These are phyloP conservation scores for Oxycera nigricornis DNA, from an alignment of 2,888 invertebrate genomes.

Conservation along the genomic window DNA sequence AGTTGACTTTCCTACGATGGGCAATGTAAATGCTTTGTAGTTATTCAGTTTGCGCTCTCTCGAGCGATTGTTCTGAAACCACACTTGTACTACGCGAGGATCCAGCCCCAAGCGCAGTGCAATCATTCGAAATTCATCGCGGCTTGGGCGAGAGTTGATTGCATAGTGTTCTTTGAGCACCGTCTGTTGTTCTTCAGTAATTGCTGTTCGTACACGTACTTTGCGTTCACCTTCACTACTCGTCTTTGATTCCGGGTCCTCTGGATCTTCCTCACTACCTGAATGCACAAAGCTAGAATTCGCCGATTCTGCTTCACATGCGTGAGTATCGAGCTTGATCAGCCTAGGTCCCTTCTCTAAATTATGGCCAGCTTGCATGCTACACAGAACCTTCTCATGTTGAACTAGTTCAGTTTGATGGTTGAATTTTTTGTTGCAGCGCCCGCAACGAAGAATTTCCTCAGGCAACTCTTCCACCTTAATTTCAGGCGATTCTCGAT, in stretches of 20 bases:
- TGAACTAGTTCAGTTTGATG: constrained; percentile 70
- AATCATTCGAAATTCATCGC: constrained; percentile 90
- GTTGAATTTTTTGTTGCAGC: constrained; percentile 68
- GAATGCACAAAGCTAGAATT: constrained; percentile 55
- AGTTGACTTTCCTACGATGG: constrained; percentile 46
- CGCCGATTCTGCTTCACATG: constrained; percentile 29
- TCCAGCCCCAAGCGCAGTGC: constrained; percentile 79
- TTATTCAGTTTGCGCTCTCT: constrained; percentile 77
- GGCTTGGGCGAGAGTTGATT: constrained; percentile 89
- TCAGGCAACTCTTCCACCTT: constrained; percentile 54
- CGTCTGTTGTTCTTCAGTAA: constrained; percentile 92
- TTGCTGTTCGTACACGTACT: constrained; percentile 90
- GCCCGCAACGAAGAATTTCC: constrained; percentile 64
- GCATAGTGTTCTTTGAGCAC: constrained; percentile 89
- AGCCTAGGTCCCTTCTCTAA: neutral
- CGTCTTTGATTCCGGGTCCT: constrained; percentile 65
- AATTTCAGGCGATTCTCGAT: constrained; percentile 44
- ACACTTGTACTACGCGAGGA: constrained; percentile 86
- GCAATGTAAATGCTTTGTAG: constrained; percentile 53
- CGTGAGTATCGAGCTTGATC: neutral
- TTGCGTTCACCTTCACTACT: constrained; percentile 74
- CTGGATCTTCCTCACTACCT: constrained; percentile 70
- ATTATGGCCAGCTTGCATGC: constrained; percentile 70
- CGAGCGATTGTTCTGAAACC: constrained; percentile 96
- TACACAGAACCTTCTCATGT: constrained; percentile 74